Evolutionary conservation across 2,797 vertebrate species (phyloP), one percentile per base, ranked within the genome.

Genomic region (Ctenochaetus hawaiiensis): DNA sequence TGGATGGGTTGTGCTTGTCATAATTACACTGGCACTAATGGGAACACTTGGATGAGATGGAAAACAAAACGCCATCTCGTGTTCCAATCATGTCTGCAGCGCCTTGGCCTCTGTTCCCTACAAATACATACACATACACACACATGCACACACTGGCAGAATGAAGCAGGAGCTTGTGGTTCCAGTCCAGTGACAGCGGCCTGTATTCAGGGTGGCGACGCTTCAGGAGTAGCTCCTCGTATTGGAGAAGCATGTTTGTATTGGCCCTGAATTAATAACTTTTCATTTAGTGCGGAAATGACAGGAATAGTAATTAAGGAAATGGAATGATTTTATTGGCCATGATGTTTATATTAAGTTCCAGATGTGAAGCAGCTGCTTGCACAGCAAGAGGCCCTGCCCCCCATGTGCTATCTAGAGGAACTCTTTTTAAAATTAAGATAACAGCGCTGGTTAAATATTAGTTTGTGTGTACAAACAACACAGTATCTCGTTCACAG

Each of bases 231-330:
- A 84, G 91, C 89, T 91, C 89, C 87, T 86, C 72, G 64, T 87
- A 83, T 67, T 89, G 84, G 84, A 91, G 93, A 88, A 89, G 82
- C 90, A 64, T 92, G 93, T 95, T 94, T 95, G 89, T 85, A 83
- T 95, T 93, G 78, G 83, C 94, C 80, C 86, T 20, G 92, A 93
- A 94, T 96, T 95, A 93, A 95, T 94, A 94, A 94, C 91, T 91
- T 92, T 93, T 96, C 92, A 95, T 95, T 95, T 92, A 92, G 91
- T 94, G 92, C 87, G 93, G 96, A 96, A 96, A 96, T 96, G 95
- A 96, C 96, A 96, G 94, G 95, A 95, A 96, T 95, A 94, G 94
- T 95, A 94, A 96, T 96, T 96, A 96, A 96, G 95, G 95, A 96
- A 96, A 96, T 92, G 87, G 95, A 95, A 96, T 92, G 89, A 95